A percentile compares a stretch with the other conserved stretches of the same genome.
phyloP scores from a whole-genome alignment of 2,113 vertebrate genomes.

The Sinocyclocheilus maitianheensis region DNA sequence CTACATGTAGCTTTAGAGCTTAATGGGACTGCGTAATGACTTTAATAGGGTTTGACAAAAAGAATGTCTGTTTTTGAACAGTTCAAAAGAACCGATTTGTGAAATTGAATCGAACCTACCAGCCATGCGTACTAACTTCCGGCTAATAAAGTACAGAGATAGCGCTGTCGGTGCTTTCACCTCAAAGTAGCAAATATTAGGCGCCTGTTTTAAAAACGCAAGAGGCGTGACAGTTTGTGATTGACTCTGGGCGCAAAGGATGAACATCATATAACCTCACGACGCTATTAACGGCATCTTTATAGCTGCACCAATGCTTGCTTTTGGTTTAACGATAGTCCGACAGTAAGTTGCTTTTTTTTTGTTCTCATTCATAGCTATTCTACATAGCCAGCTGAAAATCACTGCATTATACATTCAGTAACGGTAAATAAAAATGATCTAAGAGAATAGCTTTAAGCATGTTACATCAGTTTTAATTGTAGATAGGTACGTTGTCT shows the following conservation, averaged over 20 bases:
- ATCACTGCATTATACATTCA: neutral
- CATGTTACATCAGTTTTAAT: neutral
- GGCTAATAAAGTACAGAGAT: neutral
- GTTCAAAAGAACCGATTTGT: neutral
- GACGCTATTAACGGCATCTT: neutral
- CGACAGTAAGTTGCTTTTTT: constrained; percentile 75
- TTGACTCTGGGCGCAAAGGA: neutral
- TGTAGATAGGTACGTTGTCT: neutral
- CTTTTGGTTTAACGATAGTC: constrained; percentile 69
- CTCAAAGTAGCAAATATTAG: neutral
- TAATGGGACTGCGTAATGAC: neutral
- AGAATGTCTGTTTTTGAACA: neutral
- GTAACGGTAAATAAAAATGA: neutral
- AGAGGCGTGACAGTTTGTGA: neutral
- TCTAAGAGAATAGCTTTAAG: neutral
- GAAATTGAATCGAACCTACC: neutral
- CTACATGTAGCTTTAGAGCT: neutral
- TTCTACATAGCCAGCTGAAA: neutral
- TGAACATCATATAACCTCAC: neutral
- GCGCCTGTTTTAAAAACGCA: neutral
- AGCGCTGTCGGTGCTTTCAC: neutral
- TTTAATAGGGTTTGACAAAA: neutral
- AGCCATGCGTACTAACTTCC: neutral
- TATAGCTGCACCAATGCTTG: constrained; percentile 55
- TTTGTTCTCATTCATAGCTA: neutral